Conservation (phyloP, 2,888 invertebrate genomes). For the Diploptera punctata region DNA sequence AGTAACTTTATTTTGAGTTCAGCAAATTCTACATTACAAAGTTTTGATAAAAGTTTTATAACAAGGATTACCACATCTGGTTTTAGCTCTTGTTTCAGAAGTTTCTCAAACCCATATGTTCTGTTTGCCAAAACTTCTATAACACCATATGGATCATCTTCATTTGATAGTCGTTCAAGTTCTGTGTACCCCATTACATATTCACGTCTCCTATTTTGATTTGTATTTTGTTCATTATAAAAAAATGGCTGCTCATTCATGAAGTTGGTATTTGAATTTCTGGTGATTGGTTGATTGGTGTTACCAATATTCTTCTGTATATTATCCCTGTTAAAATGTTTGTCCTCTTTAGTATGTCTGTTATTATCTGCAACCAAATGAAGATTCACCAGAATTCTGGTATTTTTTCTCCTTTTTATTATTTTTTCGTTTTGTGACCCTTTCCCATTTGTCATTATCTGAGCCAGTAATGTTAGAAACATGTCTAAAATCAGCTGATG, state of each 20-base stretch:
- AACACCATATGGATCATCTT: slow-evolving; percentile 55
- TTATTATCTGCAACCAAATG: too few relatives aligned
- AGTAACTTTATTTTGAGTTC: slow-evolving; percentile 44
- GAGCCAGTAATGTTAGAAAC: too few relatives aligned
- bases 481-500: too few relatives aligned
- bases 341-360: too few relatives aligned
- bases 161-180: slow-evolving; percentile 55
- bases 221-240: background rate
- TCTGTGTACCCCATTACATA: slow-evolving; percentile 56
- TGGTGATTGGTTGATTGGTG: background rate
- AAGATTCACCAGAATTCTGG: too few relatives aligned
- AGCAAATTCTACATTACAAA: slow-evolving; percentile 52
- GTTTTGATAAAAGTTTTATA: slow-evolving; percentile 55
- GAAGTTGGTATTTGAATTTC: background rate
- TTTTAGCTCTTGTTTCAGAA: slow-evolving; percentile 56
- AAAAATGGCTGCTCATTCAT: background rate
- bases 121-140: slow-evolving; percentile 57
- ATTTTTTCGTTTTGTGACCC: too few relatives aligned
- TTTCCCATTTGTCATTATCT: background rate
- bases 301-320: background rate
- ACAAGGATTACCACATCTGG: slow-evolving; percentile 60
- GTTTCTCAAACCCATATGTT: slow-evolving; percentile 57
- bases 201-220: too few relatives aligned
- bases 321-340: too few relatives aligned
- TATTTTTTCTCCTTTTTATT: too few relatives aligned